Conservation (phyloP, 1,140 invertebrate genomes). For the Polypedilum vanderplanki region DNA sequence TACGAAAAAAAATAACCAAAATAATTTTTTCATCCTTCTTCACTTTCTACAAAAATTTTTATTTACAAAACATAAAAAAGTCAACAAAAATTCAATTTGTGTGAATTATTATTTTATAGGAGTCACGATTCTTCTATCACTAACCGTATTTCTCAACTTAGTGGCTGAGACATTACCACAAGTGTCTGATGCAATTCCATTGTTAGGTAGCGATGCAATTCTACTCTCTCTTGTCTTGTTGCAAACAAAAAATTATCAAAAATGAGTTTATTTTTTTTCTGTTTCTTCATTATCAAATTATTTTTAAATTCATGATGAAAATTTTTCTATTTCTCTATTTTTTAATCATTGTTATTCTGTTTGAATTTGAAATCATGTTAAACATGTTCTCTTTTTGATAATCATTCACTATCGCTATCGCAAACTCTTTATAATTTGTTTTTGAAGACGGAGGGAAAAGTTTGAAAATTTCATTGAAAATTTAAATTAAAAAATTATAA, state of each 20-base stretch:
- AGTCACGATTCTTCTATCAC: conserved; percentile 98
- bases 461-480: not conserved
- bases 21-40: too few species aligned
- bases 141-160: conserved; percentile 98
- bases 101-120: conserved; percentile 75
- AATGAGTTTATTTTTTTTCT: not conserved
- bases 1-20: too few species aligned
- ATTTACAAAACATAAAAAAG: not conserved
- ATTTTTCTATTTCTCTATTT: not conserved
- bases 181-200: conserved; percentile 88
- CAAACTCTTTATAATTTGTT: not conserved
- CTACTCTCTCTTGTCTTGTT: conserved; percentile 6
- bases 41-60: not conserved
- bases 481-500: too few species aligned
- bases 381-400: conserved; percentile 4
- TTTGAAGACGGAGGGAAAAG: not conserved
- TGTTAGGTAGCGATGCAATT: conserved; percentile 70
- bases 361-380: not conserved
- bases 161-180: conserved; percentile 92
- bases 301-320: conserved; percentile 5
- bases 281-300: not conserved
- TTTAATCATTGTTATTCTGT: not conserved
- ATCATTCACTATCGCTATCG: not conserved
- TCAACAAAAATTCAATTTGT: not conserved
- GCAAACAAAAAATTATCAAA: conserved; percentile 11